These are phyloP conservation scores for Halictus quadricinctus DNA, from an alignment of 2,888 invertebrate genomes.

Conservation along the genomic window DNA sequence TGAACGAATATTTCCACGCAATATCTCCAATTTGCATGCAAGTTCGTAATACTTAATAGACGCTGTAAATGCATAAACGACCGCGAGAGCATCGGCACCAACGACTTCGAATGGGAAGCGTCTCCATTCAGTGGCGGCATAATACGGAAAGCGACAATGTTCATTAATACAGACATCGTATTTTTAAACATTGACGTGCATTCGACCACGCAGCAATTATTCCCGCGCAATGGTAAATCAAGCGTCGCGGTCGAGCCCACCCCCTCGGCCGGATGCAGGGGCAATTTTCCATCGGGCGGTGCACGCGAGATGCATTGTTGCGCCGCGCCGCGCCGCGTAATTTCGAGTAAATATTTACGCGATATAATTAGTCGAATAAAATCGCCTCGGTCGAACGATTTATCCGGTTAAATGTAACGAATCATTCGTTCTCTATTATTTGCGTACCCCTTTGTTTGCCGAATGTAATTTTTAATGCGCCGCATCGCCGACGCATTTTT, in stretches of 20 bases:
- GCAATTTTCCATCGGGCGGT: conserved; percentile 10
- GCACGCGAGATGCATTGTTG: conserved; percentile 8
- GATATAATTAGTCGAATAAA: conserved; percentile 8
- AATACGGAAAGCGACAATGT: background rate
- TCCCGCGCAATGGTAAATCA: conserved; percentile 8
- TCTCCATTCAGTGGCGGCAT: background rate
- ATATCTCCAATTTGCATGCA: background rate
- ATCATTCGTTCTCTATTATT: background rate
- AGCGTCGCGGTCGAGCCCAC: background rate
- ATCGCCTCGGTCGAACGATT: conserved; percentile 6
- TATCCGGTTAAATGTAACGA: background rate
- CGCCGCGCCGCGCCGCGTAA: background rate
- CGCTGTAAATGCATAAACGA: background rate
- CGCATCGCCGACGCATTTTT: background rate
- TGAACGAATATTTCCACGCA: background rate
- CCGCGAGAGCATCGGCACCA: background rate
- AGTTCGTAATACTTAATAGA: background rate
- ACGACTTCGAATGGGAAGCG: background rate
- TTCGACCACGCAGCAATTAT: background rate
- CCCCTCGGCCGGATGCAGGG: background rate
- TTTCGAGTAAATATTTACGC: conserved; percentile 13
- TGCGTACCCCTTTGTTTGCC: background rate
- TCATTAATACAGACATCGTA: background rate
- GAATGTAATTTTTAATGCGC: background rate
- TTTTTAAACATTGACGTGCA: background rate